phyloP scores from a whole-genome alignment of 1,140 invertebrate genomes.

The Wiebesia pumilae region DNA sequence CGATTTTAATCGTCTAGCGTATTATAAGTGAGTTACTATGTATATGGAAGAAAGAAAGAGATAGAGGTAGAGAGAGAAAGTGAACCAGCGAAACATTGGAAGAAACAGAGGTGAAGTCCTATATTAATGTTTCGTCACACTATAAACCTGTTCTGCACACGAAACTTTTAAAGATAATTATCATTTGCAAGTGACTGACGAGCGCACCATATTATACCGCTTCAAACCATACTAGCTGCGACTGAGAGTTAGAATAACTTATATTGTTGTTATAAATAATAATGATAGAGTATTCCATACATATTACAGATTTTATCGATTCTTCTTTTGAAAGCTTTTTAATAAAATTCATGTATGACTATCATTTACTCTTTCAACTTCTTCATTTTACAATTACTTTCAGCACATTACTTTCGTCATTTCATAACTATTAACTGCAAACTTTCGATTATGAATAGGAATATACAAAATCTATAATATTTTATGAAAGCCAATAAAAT shows the following conservation, averaged over 20 bases:
- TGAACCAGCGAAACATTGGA: background rate
- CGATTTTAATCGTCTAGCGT: constrained; percentile 38
- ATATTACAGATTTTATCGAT: too few species aligned
- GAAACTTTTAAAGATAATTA: constrained; percentile 36
- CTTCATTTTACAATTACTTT: too few species aligned
- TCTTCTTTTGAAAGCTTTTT: too few species aligned
- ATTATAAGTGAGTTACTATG: constrained; percentile 35
- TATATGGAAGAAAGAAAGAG: constrained; percentile 28
- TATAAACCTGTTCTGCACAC: background rate
- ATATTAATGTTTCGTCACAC: constrained; percentile 44
- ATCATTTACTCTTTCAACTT: too few species aligned
- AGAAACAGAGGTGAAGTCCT: constrained; percentile 7
- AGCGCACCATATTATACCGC: background rate
- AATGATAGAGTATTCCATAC: too few species aligned
- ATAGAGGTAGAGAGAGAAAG: constrained; percentile 35
- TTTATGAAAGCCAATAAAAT: too few species aligned
- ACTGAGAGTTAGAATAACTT: background rate
- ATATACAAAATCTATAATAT: too few species aligned
- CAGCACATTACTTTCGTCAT: too few species aligned
- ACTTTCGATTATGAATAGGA: too few species aligned
- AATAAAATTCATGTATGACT: too few species aligned
- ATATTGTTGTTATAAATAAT: background rate
- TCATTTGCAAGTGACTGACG: constrained; percentile 47
- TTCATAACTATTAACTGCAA: too few species aligned
- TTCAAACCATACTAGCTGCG: background rate